Percentiles rank a stretch among this genome's conserved stretches.
Evolutionary conservation across 1,140 invertebrate species (phyloP).

Genomic region (Lasaia peninsularis): DNA sequence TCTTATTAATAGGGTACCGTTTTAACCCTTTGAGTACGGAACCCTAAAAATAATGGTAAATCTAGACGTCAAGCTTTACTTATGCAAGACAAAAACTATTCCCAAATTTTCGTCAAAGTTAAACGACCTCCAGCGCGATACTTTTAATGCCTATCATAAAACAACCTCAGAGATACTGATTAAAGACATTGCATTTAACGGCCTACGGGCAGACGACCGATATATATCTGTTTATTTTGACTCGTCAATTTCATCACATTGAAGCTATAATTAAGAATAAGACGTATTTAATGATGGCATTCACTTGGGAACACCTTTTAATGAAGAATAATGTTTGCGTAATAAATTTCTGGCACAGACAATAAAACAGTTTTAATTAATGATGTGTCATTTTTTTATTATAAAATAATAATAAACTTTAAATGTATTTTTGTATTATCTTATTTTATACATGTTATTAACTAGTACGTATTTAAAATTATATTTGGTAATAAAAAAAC

Average conservation of each 20-base stretch:
- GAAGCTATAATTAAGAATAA: slow-evolving; percentile 17
- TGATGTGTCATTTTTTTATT: too few relatives aligned
- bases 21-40: too few relatives aligned
- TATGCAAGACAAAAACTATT: slow-evolving; percentile 5
- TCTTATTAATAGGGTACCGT: too few relatives aligned
- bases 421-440: too few relatives aligned
- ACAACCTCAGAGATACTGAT: slow-evolving; percentile 51
- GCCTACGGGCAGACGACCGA: slow-evolving; percentile 34
- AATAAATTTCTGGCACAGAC: neutral
- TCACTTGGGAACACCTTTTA: slow-evolving; percentile 19
- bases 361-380: too few relatives aligned
- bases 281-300: slow-evolving; percentile 23
- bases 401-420: too few relatives aligned
- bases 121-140: slow-evolving; percentile 41
- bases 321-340: neutral
- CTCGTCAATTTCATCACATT: slow-evolving; percentile 45
- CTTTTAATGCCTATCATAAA: slow-evolving; percentile 62
- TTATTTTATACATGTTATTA: too few relatives aligned
- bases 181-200: slow-evolving; percentile 51
- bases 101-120: slow-evolving; percentile 46
- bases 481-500: too few relatives aligned
- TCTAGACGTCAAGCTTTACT: too few relatives aligned
- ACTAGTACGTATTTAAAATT: too few relatives aligned
- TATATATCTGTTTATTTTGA: slow-evolving; percentile 51
- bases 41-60: too few relatives aligned